Base-by-base conservation (phyloP, 2,888 invertebrate genomes). In the Pasiphila rectangulata region DNA sequence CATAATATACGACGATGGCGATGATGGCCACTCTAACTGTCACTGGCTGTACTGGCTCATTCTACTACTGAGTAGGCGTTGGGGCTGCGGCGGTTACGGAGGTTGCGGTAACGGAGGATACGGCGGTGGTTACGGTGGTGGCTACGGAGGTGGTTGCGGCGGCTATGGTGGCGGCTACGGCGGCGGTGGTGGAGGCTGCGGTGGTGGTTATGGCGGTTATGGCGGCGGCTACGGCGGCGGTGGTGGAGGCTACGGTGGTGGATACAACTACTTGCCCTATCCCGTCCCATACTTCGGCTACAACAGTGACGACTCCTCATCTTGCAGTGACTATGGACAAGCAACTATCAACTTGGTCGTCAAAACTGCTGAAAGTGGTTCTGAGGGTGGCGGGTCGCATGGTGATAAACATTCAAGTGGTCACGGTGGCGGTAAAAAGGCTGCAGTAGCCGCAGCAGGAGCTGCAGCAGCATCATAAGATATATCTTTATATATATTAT, bases 41-140 rank as follows among this genome's bases (percentile, higher is more conserved):
- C 45, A 64, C 35, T 57, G 75, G 16, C 55, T 83, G 7, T 80
- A 72, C 37, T 70, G 69, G 38, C 60, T 83, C 1, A 59, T 84
- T 24, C 66, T 79, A 24, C 72, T 79, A 0, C 44, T 77, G 58
- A 74, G 54, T 13, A 65, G 63, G 34, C 57, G 58, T 46, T 46
- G 46, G 9, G 29, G 42, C 10, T n/a, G n/a, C n/a, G n/a, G n/a
- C n/a, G n/a, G n/a, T n/a, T n/a, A n/a, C n/a, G n/a, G n/a, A n/a
- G n/a, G n/a, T n/a, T n/a, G n/a, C n/a, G 50, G 55, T 3, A 17
- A 10, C 6, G 46, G 46, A 5, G 54, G 56, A 17, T 53, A 19
- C 1, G 54, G 50, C 0, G 55, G 59, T 9, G 48, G 56, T 1
- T 45, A 16, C 13, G 54, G 58, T 2, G 59, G 55, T 0, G 57